phyloP scores from a whole-genome alignment of 1,140 invertebrate genomes.

The Mesaphorura yosii region DNA sequence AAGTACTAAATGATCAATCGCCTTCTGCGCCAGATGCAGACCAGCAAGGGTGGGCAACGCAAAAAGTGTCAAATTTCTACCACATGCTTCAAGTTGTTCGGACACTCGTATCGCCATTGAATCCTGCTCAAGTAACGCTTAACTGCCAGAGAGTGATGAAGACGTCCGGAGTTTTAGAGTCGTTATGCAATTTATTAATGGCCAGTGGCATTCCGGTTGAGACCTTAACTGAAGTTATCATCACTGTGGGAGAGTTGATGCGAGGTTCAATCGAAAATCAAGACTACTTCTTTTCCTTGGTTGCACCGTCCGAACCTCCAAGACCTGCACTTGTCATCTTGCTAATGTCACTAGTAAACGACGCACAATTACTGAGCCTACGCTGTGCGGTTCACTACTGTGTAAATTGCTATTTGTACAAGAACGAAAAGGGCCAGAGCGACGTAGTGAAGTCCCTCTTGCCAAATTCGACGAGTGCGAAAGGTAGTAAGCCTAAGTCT shows the following conservation, averaged over 20 bases:
- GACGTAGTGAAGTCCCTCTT: slow-evolving; percentile 82
- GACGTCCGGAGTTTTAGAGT: slow-evolving; percentile 64
- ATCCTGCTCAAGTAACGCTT: slow-evolving; percentile 60
- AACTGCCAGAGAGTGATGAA: slow-evolving; percentile 83
- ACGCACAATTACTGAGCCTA: slow-evolving; percentile 85
- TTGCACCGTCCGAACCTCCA: slow-evolving; percentile 82
- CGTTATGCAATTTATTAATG: slow-evolving; percentile 82
- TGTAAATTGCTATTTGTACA: slow-evolving; percentile 90
- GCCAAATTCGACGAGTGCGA: slow-evolving; percentile 56
- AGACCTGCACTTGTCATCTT: slow-evolving; percentile 85
- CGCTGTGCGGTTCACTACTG: slow-evolving; percentile 93
- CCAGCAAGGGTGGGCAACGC: slow-evolving; percentile 73
- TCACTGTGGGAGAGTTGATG: slow-evolving; percentile 87
- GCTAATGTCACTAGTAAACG: slow-evolving; percentile 97
- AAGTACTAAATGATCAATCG: too few species aligned
- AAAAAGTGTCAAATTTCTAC: slow-evolving; percentile 56
- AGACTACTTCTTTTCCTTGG: slow-evolving; percentile 78
- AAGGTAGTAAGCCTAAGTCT: slow-evolving; percentile 41
- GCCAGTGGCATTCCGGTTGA: slow-evolving; percentile 91
- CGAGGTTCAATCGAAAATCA: slow-evolving; percentile 83
- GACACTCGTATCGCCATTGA: slow-evolving; percentile 76
- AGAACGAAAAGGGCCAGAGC: slow-evolving; percentile 79
- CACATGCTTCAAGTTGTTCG: slow-evolving; percentile 53
- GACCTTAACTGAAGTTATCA: slow-evolving; percentile 91
- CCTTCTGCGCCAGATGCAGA: slow-evolving; percentile 52